Conservation (phyloP, 2,113 vertebrate genomes). For the Zosterops borbonicus region DNA sequence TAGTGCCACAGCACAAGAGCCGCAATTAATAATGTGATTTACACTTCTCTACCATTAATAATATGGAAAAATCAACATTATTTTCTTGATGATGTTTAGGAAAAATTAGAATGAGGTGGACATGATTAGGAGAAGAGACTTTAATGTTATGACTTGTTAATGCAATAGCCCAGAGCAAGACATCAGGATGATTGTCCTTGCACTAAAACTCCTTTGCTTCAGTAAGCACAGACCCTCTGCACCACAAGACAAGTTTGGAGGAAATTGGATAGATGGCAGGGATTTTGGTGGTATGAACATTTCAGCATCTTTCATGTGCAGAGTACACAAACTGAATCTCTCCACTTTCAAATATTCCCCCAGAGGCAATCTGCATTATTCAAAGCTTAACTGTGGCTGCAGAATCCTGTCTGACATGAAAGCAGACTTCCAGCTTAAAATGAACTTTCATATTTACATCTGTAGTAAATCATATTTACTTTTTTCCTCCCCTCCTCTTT, state of each 20-base stretch:
- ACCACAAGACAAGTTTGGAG: constrained; percentile 36
- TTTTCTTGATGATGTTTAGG: constrained; percentile 20
- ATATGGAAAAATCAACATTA: constrained; percentile 33
- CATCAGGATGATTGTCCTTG: constrained; percentile 54
- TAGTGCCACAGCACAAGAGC: not conserved
- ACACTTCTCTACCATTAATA: constrained; percentile 35
- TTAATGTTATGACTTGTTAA: constrained; percentile 58
- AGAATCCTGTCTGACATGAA: constrained; percentile 61
- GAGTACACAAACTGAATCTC: constrained; percentile 67
- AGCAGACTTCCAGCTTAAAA: constrained; percentile 44
- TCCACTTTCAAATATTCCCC: constrained; percentile 66
- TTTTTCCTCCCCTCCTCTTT: not conserved
- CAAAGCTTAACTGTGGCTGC: constrained; percentile 62
- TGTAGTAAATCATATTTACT: constrained; percentile 52
- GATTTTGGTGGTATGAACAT: constrained; percentile 54
- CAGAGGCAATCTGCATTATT: constrained; percentile 68
- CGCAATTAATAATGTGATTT: constrained; percentile 29
- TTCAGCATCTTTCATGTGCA: constrained; percentile 62
- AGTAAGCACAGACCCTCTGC: constrained; percentile 57
- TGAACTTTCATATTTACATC: constrained; percentile 61
- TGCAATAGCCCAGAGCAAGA: constrained; percentile 49
- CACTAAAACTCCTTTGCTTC: constrained; percentile 65
- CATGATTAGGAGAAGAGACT: constrained; percentile 26
- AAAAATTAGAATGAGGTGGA: constrained; percentile 49
- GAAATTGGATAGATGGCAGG: constrained; percentile 61